Evolutionary conservation across 1,140 invertebrate species (phyloP), one percentile per base, ranked within the genome.

Genomic region (Asbolus verrucosus): DNA sequence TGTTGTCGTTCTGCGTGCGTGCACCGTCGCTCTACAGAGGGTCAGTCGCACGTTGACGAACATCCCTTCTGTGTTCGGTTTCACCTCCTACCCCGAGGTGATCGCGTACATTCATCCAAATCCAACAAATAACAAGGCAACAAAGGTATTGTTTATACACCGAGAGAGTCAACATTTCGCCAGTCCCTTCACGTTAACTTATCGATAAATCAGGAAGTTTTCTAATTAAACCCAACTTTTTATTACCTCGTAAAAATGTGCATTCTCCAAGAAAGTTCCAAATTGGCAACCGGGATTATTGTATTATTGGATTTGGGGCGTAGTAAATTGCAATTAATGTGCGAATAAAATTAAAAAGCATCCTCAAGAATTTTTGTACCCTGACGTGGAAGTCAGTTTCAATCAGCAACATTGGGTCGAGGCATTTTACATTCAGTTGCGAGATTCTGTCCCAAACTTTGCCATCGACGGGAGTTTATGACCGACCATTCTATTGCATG

Each of bases 161-260:
- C 46, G 0, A 30, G n/a, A n/a, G n/a, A n/a, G n/a, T n/a, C n/a
- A n/a, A n/a, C n/a, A n/a, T n/a, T n/a, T n/a, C n/a, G n/a, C n/a
- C n/a, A n/a, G n/a, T n/a, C n/a, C n/a, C n/a, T n/a, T n/a, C n/a
- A n/a, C n/a, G n/a, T n/a, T n/a, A n/a, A n/a, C n/a, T n/a, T n/a
- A n/a, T 13, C 46, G 46, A 54, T 54, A 27, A 9, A 27, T 54
- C 46, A 13, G n/a, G 21, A 54, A 54, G 19, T 54, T 54, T 54
- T 54, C 46, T 54, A 54, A 54, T 54, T 54, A 54, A 27, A 54
- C 15, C 18, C 6, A 27, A 54, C 19, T 54, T 54, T 54, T 54
- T 54, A 27, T 54, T 27, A 31, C 19, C 6, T 15, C 19, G 46
- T 54, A 27, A 27, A 54, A 54, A 54, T 54, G 46, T 54, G 19